These are phyloP conservation scores for Poeciliopsis prolifica DNA, from an alignment of 2,113 vertebrate species.

Conservation along the genomic window DNA sequence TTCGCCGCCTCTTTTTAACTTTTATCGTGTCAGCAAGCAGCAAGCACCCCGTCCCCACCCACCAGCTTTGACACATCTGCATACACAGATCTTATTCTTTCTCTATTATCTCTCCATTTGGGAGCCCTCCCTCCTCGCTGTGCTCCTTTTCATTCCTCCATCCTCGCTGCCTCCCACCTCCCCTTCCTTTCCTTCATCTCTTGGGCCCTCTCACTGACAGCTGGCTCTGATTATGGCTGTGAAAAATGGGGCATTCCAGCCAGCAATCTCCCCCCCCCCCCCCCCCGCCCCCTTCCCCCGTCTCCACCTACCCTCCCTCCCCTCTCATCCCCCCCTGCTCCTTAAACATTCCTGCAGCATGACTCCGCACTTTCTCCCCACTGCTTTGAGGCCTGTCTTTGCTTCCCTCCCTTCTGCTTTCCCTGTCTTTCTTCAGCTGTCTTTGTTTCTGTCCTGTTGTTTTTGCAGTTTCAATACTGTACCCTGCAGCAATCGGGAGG, in stretches of 20 bases:
- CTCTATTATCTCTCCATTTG: slow-evolving; percentile 14
- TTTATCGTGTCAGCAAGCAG: slow-evolving; percentile 11
- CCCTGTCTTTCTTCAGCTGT: slow-evolving; percentile 62
- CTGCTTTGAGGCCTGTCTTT: slow-evolving; percentile 51
- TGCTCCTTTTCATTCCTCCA: neutral
- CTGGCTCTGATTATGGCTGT: slow-evolving; percentile 85
- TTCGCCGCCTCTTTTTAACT: slow-evolving; percentile 16
- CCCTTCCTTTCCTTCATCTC: slow-evolving; percentile 46
- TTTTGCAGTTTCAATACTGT: slow-evolving; percentile 46
- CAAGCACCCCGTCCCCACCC: slow-evolving; percentile 12
- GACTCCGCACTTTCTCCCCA: slow-evolving; percentile 82
- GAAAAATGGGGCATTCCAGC: slow-evolving; percentile 83
- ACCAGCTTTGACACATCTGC: neutral
- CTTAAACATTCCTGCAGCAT: slow-evolving; percentile 82
- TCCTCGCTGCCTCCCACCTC: slow-evolving; percentile 15
- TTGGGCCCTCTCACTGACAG: slow-evolving; percentile 79
- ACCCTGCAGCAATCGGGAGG: slow-evolving; percentile 22
- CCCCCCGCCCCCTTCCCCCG: slow-evolving; percentile 18
- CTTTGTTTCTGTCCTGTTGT: slow-evolving; percentile 40
- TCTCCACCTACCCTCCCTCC: no score
- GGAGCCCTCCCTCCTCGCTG: neutral
- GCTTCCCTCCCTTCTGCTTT: slow-evolving; percentile 48
- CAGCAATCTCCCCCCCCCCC: slow-evolving; percentile 66
- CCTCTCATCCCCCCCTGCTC: slow-evolving; percentile 51
- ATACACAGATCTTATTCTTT: slow-evolving; percentile 3